Percentiles rank a stretch among this genome's conserved stretches.
phyloP scores from a whole-genome alignment of 2,888 invertebrate genomes.

The Mythimna lalbum region DNA sequence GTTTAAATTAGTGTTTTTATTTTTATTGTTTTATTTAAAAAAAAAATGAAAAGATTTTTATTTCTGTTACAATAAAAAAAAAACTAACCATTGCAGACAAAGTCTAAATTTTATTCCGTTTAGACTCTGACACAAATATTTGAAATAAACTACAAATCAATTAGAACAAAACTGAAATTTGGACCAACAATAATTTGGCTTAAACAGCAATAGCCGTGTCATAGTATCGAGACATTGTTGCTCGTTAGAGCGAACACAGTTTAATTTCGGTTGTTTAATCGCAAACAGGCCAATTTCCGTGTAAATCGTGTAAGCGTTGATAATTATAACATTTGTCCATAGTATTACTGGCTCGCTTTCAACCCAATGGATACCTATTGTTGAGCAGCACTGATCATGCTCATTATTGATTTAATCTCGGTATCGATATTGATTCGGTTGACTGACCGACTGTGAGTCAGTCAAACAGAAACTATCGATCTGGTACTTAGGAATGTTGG shows the following conservation, averaged over 20 bases:
- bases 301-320: constrained; percentile 78
- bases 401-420: constrained; percentile 70
- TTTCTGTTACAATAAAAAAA: neutral
- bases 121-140: too few relatives aligned
- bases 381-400: constrained; percentile 61
- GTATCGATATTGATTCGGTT: constrained; percentile 55
- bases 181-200: constrained; percentile 46
- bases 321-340: constrained; percentile 85
- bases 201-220: constrained; percentile 50
- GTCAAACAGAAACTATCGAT: constrained; percentile 38
- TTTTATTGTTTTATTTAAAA: too few relatives aligned
- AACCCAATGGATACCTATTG: constrained; percentile 67
- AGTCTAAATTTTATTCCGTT: too few relatives aligned
- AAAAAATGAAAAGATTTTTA: too few relatives aligned
- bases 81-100: neutral
- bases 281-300: constrained; percentile 79
- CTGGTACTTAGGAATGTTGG: constrained; percentile 27
- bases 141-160: neutral
- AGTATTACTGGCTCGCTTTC: constrained; percentile 76
- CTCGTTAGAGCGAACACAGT: constrained; percentile 83
- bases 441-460: constrained; percentile 50
- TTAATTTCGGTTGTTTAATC: constrained; percentile 85
- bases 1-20: too few relatives aligned
- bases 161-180: neutral
- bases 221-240: constrained; percentile 73